A percentile compares a stretch with the other conserved stretches of the same genome.
Conservation (phyloP, 92 coral and sea anemone species). For the Micromussa lordhowensis region DNA sequence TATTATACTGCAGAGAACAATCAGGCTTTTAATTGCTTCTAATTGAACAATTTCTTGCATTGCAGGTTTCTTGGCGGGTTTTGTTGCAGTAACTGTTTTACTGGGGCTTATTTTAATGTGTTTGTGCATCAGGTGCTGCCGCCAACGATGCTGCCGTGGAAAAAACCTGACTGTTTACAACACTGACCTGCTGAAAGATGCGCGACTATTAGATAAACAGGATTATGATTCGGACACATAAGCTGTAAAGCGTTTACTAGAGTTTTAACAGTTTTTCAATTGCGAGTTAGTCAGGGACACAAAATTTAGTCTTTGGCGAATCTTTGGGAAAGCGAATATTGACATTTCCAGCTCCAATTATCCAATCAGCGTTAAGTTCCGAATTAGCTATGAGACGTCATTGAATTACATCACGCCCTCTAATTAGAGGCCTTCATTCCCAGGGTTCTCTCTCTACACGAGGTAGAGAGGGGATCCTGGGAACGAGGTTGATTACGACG, state of each 20-base stretch:
- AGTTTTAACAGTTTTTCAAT: neutral
- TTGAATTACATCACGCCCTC: no score
- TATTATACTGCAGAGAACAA: neutral
- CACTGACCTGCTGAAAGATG: conserved; percentile 65
- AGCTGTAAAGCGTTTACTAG: neutral
- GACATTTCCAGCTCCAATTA: neutral
- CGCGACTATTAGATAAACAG: conserved; percentile 66
- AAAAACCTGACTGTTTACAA: conserved; percentile 10
- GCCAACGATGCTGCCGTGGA: conserved; percentile 40
- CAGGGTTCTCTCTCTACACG: no score
- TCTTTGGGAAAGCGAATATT: neutral
- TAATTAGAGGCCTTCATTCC: no score
- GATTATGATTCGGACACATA: conserved; percentile 74
- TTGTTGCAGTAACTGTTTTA: conserved; percentile 57
- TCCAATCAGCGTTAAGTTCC: neutral
- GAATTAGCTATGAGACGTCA: neutral
- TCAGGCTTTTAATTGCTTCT: neutral
- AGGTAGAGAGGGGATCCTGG: no score
- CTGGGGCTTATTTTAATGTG: conserved; percentile 57
- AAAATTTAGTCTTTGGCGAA: neutral
- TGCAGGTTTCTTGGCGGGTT: conserved; percentile 85
- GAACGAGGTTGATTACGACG: no score
- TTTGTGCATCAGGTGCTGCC: conserved; percentile 74
- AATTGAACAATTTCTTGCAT: neutral
- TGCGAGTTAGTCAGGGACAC: neutral